Base-by-base conservation (phyloP, 1,140 invertebrate genomes). In the Hirudo medicinalis region DNA sequence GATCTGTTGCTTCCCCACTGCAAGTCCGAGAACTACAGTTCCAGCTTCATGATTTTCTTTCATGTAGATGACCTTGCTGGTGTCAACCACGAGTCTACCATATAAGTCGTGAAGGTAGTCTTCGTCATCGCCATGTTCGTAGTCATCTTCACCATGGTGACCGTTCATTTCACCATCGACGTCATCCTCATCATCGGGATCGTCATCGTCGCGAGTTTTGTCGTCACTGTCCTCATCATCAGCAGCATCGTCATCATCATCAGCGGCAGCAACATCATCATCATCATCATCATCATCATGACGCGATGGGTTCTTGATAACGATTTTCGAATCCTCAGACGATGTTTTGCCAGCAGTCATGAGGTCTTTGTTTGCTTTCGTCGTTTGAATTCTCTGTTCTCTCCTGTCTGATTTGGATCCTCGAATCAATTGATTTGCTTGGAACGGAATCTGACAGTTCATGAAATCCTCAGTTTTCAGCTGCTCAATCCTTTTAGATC, bases 401-500 rank as follows among this genome's bases (percentile, higher is more conserved):
- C 22, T 63, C 29, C 22, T 63, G 0, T 25, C 19, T 11, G 29
- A 15, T 11, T 25, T 63, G 9, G 57, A 11, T 1, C 8, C 15
- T 63, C 11, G 22, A 13, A 9, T 63, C 29, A 32, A 25, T 63
- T 63, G 22, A 25, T 22, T 63, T 63, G 13, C 29, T 63, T 49
- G 43, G 57, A 25, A 13, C 22, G 22, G 29, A 63, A 63, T 25
- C 29, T 22, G 57, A 63, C 29, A 32, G 22, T 63, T 76, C 36
- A 84, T 77, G 77, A 85, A 85, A 75, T 85, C 84, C 40, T 82
- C 78, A 2, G 83, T 85, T 71, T 78, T 76, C 60, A 83, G 75
- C 71, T 92, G 89, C 79, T 92, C 90, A 19, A 92, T 88, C 54
- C 86, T 85, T 74, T 89, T 86, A 60, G 90, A 76, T 57, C 88